Evolutionary conservation across 2,797 vertebrate species (phyloP), one percentile per base, ranked within the genome.

Genomic region (Loriculus beryllinus): DNA sequence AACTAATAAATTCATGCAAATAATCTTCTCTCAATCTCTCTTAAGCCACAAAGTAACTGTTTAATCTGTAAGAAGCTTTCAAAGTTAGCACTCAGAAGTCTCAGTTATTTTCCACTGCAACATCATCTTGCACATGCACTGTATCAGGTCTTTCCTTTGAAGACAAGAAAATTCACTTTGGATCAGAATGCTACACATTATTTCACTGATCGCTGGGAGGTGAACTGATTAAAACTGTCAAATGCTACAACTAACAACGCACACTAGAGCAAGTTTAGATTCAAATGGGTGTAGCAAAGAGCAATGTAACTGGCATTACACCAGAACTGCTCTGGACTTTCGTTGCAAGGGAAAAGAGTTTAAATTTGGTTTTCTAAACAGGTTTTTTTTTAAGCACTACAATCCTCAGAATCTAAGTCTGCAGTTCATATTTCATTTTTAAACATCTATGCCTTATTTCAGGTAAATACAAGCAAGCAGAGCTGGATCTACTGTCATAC

Each of bases 51-150:
- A 94, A 92, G 94, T 93, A 94, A 96, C 95, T 88, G 51, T 68
- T 64, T 95, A 93, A 96, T 96, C 94, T 93, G 54, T 92, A 93
- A 97, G 92, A 83, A 94, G 89, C 84, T 96, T 94, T 95, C 67
- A 56, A 93, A 96, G 68, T 94, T 93, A 86, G 74, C 70, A 88
- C 85, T 93, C 77, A 47, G 75, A 92, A 95, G 87, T 45, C 93
- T 91, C 88, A 67, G 88, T 95, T 94, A 95, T 93, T 96, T 95
- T 95, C 95, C 92, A 96, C 52, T 82, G 52, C 64, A 83, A 77
- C 51, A 71, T 19, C 33, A 76, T 25, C 69, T 76, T 87, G 69
- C 57, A 63, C 14, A 81, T 10, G 47, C 14, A 47, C 48, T 45
- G 13, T 21, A 29, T 23, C 62, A 79, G 18, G 35, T 76, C 40